Conservation (phyloP, 2,113 vertebrate species). For the Blennius ocellaris region DNA sequence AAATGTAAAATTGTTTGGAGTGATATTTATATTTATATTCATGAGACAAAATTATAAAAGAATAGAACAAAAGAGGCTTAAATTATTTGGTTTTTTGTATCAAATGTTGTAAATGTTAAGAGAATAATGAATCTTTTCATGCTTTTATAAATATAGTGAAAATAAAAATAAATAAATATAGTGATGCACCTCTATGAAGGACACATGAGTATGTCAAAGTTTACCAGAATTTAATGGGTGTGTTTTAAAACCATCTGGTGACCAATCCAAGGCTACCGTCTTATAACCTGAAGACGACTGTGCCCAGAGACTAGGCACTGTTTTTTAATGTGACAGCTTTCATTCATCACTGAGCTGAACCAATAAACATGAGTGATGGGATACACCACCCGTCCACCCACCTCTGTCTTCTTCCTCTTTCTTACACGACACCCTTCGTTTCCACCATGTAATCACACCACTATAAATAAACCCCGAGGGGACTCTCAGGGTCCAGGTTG, state of each 20-base stretch:
- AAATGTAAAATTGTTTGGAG: too few species aligned
- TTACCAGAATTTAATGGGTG: not conserved
- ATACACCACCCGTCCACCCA: not conserved
- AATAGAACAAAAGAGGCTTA: too few species aligned
- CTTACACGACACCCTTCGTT: not conserved
- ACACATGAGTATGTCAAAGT: not conserved
- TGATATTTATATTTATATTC: too few species aligned
- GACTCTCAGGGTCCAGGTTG: constrained; percentile 1
- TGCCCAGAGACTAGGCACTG: not conserved
- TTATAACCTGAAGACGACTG: constrained; percentile 11
- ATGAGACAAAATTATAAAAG: too few species aligned
- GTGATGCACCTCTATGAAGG: too few species aligned
- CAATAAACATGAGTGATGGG: constrained; percentile 27
- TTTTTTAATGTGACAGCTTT: constrained; percentile 25
- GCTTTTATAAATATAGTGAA: too few species aligned
- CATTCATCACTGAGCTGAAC: constrained; percentile 38
- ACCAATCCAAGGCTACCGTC: not conserved
- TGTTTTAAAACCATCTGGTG: not conserved
- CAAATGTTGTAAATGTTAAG: too few species aligned
- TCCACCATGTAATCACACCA: not conserved
- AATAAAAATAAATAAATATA: too few species aligned
- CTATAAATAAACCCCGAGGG: constrained; percentile 32
- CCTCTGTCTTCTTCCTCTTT: not conserved
- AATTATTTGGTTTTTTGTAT: too few species aligned
- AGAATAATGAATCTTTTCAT: too few species aligned